Conservation (phyloP, 1,140 invertebrate genomes). For the Eriocheir sinensis region DNA sequence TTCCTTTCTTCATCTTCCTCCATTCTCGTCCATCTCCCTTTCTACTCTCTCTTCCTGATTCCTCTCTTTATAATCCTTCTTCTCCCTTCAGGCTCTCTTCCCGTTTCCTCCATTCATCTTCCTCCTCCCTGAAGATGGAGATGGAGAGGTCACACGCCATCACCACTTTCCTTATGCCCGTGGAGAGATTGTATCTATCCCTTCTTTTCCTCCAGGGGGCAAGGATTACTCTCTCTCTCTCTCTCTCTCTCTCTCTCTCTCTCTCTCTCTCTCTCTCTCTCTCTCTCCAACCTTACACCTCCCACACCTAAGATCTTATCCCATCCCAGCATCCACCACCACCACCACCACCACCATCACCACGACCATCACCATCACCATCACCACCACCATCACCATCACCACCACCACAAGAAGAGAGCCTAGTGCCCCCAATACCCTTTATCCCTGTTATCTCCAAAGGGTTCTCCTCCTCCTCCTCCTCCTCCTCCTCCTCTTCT, state of each 20-base stretch:
- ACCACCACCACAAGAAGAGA: neutral
- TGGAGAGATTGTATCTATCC: neutral
- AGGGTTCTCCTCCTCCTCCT: neutral
- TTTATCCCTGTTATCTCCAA: neutral
- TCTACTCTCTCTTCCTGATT: too few relatives aligned
- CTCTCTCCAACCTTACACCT: neutral
- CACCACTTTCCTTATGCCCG: neutral
- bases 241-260: conserved; percentile 13
- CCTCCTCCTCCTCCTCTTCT: neutral
- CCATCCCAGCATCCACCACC: too few relatives aligned
- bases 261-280: neutral
- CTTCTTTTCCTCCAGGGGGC: neutral
- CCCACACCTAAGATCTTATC: too few relatives aligned
- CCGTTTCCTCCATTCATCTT: neutral
- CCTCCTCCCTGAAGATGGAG: neutral
- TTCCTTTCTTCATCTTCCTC: too few relatives aligned
- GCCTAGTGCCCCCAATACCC: neutral
- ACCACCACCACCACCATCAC: too few relatives aligned
- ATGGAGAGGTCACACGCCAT: neutral
- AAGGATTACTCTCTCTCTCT: neutral
- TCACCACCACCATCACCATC: neutral
- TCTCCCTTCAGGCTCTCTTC: too few relatives aligned
- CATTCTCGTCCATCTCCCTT: too few relatives aligned
- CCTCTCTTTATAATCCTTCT: too few relatives aligned
- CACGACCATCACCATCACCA: too few relatives aligned